Evolutionary conservation across 2,888 invertebrate species (phyloP), one percentile per base, ranked within the genome.

Genomic region (Entomobrya proxima): DNA sequence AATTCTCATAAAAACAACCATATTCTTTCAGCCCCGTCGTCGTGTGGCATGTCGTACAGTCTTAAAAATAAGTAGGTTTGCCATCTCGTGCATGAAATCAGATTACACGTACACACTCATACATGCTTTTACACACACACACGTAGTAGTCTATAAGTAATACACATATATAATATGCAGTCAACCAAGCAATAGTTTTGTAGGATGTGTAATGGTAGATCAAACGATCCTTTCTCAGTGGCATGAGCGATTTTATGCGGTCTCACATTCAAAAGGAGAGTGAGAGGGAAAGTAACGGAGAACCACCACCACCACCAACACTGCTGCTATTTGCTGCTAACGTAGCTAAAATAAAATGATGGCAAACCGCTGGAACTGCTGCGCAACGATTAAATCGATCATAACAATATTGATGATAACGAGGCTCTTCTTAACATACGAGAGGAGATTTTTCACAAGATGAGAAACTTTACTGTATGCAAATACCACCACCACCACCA

Each of bases 1-100:
- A 72, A 81, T 76, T 76, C 86, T 81, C 86, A 86, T 86, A 86
- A 86, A 86, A 86, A 67, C 79, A 69, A 67, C 69, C 76, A 86
- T 77, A 55, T 58, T 76, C 58, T 76, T 76, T 76, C 40, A n/a
- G 37, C n/a, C 40, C 24, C 64, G 37, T 81, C 30, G 40, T 77
- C 35, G 76, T 37, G 69, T 78, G 61, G 58, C 74, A 69, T 74
- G 85, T 72, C 72, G 55, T 61, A 21, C 64, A 85, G 61, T 61
- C 75, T 79, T 47, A 72, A 74, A 58, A 44, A 78, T 55, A 64
- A 55, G 79, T 67, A 67, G 55, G 61, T 52, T 58, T 76, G 55
- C 76, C 85, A 76, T 79, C 47, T 86, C 80, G 24, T 81, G 80
- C 86, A 80, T 86, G 81, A 86, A 86, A 86, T 81, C 80, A 81